Base-by-base conservation (phyloP, 2,888 invertebrate species). In the Stenolophus ochropezus region DNA sequence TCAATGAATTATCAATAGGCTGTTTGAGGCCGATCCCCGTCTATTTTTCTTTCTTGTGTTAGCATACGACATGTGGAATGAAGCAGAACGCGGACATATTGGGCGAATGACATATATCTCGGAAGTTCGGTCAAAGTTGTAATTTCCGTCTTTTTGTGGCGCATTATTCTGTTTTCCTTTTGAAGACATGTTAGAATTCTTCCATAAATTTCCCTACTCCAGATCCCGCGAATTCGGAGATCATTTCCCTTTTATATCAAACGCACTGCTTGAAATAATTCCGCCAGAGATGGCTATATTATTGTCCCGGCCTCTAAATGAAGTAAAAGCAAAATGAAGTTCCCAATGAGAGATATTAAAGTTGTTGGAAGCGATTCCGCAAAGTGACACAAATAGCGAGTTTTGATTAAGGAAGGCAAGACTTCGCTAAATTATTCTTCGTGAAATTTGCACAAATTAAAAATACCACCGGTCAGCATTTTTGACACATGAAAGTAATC, bases 61-160 rank as follows among this genome's bases (percentile, higher is more conserved):
- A 25, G 61, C 14, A 61, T 61, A 25, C n/a, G 61, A 61, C 56
- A n/a, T 56, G 11, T 23, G 21, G 20, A 56, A 23, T 21, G 61
- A 11, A 14, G 4, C 14, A 61, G 61, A 25, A 25, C 14, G 61
- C 23, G 25, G 11, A 0, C 23, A n/a, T 61, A 61, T 61, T 61
- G 61, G n/a, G 20, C 23, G 61, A 23, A 61, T 61, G 61, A 61
- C 61, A 61, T 61, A 61, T n/a, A 61, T 61, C 61, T 61, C 61
- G 61, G 61, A 61, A 23, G 61, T 61, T 21, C 25, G 61, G 61
- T 61, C 61, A 61, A 61, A 61, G 25, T 21, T 61, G 61, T 61
- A 61, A 61, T 61, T 61, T 61, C 61, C 61, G 61, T 14, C 61
- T 23, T 61, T 61, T 61, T 61, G 61, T 61, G 61, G n/a, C 33